phyloP scores from a whole-genome alignment of 2,797 vertebrate genomes.

The Margarornis squamiger region DNA sequence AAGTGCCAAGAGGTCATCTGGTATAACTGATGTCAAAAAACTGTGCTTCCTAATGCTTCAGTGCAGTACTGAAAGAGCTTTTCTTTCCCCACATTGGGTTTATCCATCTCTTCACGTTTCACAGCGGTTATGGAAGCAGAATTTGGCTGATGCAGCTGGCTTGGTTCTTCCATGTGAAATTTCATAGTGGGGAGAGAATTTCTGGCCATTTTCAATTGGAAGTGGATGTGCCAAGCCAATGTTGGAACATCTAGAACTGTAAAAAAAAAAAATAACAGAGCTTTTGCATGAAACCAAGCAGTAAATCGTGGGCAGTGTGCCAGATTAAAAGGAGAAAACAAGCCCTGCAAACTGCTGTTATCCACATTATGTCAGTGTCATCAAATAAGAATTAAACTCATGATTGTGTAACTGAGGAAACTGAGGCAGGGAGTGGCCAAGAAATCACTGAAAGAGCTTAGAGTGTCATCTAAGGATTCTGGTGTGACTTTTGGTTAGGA shows the following conservation, averaged over 20 bases:
- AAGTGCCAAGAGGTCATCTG: neutral
- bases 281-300: neutral
- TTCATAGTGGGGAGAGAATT: neutral
- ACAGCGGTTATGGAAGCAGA: neutral
- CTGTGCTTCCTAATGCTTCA: neutral
- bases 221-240: neutral
- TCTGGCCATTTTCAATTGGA: neutral
- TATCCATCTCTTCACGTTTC: neutral
- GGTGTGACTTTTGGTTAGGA: neutral
- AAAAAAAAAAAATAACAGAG: no score
- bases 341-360: neutral
- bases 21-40: neutral
- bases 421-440: neutral
- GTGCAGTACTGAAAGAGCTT: neutral
- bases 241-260: neutral
- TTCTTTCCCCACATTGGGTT: rapidly evolving
- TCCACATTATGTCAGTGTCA: neutral
- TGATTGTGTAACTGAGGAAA: neutral
- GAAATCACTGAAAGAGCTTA: neutral
- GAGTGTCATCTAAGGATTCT: neutral
- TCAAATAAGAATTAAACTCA: neutral
- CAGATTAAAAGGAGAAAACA: neutral
- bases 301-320: neutral
- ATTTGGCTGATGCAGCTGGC: neutral
- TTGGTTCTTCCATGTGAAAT: neutral